Percentiles rank a stretch among this genome's conserved stretches.
phyloP scores from a whole-genome alignment of 1,140 invertebrate genomes.

The Caerostris darwini region DNA sequence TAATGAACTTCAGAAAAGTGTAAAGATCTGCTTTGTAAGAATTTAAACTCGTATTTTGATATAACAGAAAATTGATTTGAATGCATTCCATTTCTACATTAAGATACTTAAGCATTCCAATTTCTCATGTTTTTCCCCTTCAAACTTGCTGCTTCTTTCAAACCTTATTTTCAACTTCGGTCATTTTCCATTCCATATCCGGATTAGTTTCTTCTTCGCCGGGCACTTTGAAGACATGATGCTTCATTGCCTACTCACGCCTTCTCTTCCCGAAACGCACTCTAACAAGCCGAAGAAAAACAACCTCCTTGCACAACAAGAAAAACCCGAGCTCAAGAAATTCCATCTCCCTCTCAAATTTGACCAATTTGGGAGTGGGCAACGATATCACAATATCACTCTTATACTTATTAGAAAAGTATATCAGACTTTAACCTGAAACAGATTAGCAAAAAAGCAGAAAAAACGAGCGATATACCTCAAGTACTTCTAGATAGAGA shows the following conservation, averaged over 20 bases:
- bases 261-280: not conserved
- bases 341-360: constrained; percentile 41
- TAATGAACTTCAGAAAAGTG: too few species aligned
- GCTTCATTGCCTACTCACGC: constrained; percentile 15
- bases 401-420: too few species aligned
- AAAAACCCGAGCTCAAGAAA: not conserved
- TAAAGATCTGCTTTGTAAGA: too few species aligned
- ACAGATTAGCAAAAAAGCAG: not conserved
- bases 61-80: not conserved
- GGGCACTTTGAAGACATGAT: constrained; percentile 1
- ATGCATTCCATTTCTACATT: not conserved
- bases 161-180: constrained; percentile 2
- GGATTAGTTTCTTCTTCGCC: constrained; percentile 18
- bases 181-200: constrained; percentile 32
- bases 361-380: constrained; percentile 50
- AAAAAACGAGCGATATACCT: constrained; percentile 44
- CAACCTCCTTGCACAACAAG: not conserved
- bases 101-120: not conserved
- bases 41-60: not conserved
- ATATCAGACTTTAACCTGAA: constrained; percentile 20
- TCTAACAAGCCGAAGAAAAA: constrained; percentile 2
- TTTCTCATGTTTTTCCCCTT: not conserved
- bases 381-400: not conserved
- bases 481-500: constrained; percentile 43
- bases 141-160: not conserved